phyloP scores from a whole-genome alignment of 2,797 vertebrate species.

The Scyliorhinus canicula region DNA sequence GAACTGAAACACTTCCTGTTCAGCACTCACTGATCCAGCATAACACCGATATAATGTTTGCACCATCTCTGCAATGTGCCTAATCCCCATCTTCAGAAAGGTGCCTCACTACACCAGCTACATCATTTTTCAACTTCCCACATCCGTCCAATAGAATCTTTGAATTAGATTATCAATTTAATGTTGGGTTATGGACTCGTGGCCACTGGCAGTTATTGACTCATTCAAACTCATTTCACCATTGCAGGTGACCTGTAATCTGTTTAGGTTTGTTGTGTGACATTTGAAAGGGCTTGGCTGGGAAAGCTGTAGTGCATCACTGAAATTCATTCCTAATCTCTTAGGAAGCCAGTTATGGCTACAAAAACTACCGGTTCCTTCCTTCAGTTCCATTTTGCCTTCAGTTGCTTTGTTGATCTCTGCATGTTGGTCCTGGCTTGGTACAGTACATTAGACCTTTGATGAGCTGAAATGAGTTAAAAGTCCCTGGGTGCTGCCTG shows the following conservation, averaged over 20 bases:
- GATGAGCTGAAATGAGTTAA: conserved; percentile 37
- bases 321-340: not conserved
- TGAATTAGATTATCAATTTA: not conserved
- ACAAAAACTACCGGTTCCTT: not conserved
- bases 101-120: not conserved
- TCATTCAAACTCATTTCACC: not conserved
- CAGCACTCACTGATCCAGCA: not conserved
- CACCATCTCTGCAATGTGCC: not conserved
- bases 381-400: not conserved
- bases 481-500: conserved; percentile 17
- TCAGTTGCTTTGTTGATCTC: conserved; percentile 6
- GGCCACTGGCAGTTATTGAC: not conserved
- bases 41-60: not conserved
- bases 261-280: not conserved
- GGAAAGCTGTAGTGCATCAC: not conserved
- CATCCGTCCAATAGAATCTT: not conserved
- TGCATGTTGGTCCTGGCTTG: not conserved
- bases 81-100: not conserved
- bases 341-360: not conserved
- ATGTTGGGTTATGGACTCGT: not conserved
- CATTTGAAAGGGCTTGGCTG: not conserved
- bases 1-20: not conserved
- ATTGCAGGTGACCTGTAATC: conserved; percentile 1
- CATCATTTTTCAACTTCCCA: not conserved
- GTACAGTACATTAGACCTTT: conserved; percentile 33